These are phyloP conservation scores for Sinocyclocheilus rhinocerous DNA, from an alignment of 2,113 vertebrate genomes.

Conservation along the genomic window DNA sequence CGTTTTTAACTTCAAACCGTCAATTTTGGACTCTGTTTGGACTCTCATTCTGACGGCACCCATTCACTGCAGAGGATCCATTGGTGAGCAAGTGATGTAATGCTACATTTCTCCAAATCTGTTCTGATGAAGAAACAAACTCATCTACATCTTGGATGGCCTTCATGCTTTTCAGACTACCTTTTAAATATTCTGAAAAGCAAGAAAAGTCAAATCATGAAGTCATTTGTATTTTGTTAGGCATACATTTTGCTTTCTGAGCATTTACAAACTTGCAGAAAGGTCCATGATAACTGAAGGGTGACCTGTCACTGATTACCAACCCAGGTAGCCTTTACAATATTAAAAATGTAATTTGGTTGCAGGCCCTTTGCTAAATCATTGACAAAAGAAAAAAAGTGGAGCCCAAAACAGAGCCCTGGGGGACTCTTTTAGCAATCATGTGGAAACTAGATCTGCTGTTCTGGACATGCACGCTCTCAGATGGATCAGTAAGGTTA, in stretches of 20 bases:
- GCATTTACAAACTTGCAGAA: background rate
- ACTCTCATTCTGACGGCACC: too few species aligned
- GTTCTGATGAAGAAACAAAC: too few species aligned
- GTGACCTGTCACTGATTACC: background rate
- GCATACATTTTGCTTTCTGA: background rate
- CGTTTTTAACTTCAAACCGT: too few species aligned
- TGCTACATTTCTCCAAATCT: too few species aligned
- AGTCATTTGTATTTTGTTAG: background rate
- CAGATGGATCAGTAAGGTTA: background rate
- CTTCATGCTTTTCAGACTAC: too few species aligned
- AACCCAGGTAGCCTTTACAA: background rate
- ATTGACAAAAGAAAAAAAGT: background rate
- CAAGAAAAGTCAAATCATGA: background rate
- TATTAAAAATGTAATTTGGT: background rate
- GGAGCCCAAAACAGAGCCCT: background rate
- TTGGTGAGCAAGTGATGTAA: too few species aligned
- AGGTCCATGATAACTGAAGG: background rate
- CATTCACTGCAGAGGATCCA: too few species aligned
- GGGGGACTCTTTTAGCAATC: background rate
- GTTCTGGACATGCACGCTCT: background rate
- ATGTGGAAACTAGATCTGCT: background rate
- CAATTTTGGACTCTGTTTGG: too few species aligned
- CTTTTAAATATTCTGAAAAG: background rate
- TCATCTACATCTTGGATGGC: too few species aligned
- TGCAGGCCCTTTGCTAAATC: background rate